phyloP scores from a whole-genome alignment of 2,888 invertebrate species.

The Ophonus ardosiacus region DNA sequence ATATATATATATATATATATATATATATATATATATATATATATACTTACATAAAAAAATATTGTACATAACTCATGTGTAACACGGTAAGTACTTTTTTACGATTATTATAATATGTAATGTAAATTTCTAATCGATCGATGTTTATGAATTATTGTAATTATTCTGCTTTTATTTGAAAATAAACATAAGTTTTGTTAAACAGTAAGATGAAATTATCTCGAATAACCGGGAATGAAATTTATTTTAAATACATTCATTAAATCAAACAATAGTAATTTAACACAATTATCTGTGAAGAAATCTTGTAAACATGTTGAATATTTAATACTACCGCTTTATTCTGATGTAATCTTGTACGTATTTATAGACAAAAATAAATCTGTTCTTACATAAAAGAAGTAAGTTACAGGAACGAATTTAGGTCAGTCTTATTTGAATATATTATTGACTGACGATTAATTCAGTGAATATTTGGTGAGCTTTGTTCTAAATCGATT shows the following conservation, averaged over 20 bases:
- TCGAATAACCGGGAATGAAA: neutral
- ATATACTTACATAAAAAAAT: too few relatives aligned
- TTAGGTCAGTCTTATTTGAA: neutral
- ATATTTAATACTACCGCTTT: neutral
- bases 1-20: too few relatives aligned
- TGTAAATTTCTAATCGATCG: too few relatives aligned
- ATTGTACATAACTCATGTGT: too few relatives aligned
- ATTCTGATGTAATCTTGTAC: neutral
- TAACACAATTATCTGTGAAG: neutral
- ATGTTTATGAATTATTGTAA: neutral
- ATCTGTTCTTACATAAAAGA: constrained; percentile 5
- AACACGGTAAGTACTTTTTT: too few relatives aligned
- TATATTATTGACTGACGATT: constrained; percentile 1
- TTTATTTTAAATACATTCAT: neutral
- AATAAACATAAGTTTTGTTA: neutral
- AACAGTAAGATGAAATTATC: neutral
- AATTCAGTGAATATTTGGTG: neutral
- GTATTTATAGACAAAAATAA: constrained; percentile 31
- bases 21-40: too few relatives aligned
- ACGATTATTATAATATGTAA: too few relatives aligned
- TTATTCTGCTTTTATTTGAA: neutral
- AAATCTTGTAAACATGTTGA: constrained; percentile 26
- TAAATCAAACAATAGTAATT: constrained; percentile 3
- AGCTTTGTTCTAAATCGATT: neutral
- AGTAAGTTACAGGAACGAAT: neutral